A percentile compares a stretch with the other conserved stretches of the same genome.
Evolutionary conservation across 2,113 vertebrate genomes (phyloP).

Genomic region (Dasyurus viverrinus): DNA sequence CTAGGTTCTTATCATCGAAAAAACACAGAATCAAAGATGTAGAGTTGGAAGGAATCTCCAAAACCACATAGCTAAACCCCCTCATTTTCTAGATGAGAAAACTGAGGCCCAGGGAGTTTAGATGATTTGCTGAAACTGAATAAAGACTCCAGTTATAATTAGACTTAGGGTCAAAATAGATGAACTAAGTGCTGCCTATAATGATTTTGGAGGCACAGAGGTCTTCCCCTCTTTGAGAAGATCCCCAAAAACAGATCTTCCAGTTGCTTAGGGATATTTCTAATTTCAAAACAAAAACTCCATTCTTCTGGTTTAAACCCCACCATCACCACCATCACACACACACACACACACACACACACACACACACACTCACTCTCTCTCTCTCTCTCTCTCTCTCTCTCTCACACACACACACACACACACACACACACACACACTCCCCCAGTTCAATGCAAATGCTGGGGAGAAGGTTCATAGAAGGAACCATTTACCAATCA

Average conservation of each 20-base stretch:
- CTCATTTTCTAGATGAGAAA: not conserved
- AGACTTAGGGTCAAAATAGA: not conserved
- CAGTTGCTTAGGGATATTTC: not conserved
- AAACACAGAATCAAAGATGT: not conserved
- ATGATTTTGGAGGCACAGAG: not conserved
- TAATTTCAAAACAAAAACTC: not conserved
- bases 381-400: too few species aligned
- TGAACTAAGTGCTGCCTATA: not conserved
- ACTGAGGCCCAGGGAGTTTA: not conserved
- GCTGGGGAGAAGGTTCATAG: not conserved
- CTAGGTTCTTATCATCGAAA: not conserved
- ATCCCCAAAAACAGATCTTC: not conserved
- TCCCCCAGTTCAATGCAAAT: not conserved
- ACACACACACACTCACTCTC: too few species aligned
- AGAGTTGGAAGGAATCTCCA: not conserved
- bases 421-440: too few species aligned
- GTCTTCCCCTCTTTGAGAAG: not conserved
- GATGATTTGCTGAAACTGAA: not conserved
- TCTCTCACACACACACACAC: too few species aligned
- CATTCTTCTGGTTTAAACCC: not conserved
- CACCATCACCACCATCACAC: too few species aligned
- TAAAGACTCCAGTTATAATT: not conserved
- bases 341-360: too few species aligned
- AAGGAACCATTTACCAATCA: not conserved
- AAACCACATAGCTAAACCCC: not conserved